Evolutionary conservation across 2,113 vertebrate species (phyloP), one percentile per base, ranked within the genome.

Genomic region (Gadus chalcogrammus): DNA sequence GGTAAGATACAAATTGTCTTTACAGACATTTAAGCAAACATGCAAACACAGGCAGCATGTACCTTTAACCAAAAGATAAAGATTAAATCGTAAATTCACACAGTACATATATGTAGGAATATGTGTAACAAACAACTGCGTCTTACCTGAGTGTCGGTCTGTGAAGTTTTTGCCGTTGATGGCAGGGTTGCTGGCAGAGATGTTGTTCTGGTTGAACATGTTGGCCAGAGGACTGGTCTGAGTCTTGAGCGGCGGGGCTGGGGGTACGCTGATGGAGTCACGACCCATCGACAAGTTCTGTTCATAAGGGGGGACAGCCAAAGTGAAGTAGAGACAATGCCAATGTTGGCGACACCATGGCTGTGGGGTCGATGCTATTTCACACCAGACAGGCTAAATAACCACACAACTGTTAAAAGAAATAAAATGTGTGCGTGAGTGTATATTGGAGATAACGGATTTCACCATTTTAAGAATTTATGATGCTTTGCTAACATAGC

Each of bases 161-260:
- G 65, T 69, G 12, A 48, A 48, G 42, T 48, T 9, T 68, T 53
- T 82, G 68, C 74, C 71, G 76, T 67, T 77, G 74, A 64, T 63
- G 0, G 52, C 63, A 16, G 70, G 0, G 52, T 69, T 64, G 72
- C 88, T 60, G 88, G 87, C 1, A 61, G 16, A 89, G 16, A 81
- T 64, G 65, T 53, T 74, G 0, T 93, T 85, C 61, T 92, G 94
- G 55, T 82, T 94, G 84, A 99, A 99, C 93, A 98, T 95, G 67
- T 92, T 94, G 0, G 90, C 93, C 4, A 99, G 86, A 1, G 96
- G 96, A 56, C 95, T 97, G 0, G 90, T 91, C 17, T 91, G 94
- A 0, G 94, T 90, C 83, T 88, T 95, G 60, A 88, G 83, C 0
- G 85, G 66, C 0, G 96, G 94, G 6, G 94, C 94, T 0, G 94